Evolutionary conservation across 2,888 invertebrate genomes (phyloP).

Genomic region (Cinara cedri): DNA sequence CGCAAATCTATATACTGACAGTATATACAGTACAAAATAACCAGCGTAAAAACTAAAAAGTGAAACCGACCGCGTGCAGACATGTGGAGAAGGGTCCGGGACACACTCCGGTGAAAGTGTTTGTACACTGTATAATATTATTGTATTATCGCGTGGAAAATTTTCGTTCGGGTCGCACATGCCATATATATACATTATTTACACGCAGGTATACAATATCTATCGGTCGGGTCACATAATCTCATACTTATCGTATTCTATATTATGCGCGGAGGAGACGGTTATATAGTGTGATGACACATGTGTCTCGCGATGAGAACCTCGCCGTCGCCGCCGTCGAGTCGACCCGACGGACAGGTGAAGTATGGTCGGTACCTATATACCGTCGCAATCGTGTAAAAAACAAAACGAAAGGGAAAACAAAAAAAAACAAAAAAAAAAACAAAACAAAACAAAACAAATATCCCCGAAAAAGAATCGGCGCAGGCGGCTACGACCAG

Average conservation of each 20-base stretch:
- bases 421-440: conserved; percentile 2
- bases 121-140: background rate
- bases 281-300: too few relatives aligned
- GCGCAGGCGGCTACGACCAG: conserved; percentile 8
- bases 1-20: too few relatives aligned
- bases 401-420: conserved; percentile 26
- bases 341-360: conserved; percentile 26
- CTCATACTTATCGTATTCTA: background rate
- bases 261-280: background rate
- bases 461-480: conserved; percentile 12
- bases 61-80: background rate
- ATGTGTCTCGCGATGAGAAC: conserved; percentile 37
- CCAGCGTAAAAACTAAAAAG: too few relatives aligned
- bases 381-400: background rate
- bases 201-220: too few relatives aligned
- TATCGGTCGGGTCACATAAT: background rate
- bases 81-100: background rate
- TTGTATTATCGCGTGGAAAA: background rate
- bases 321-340: background rate
- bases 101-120: conserved; percentile 1
- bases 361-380: too few relatives aligned
- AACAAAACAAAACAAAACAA: conserved; percentile 14
- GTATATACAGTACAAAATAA: too few relatives aligned
- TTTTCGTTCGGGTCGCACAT: conserved; percentile 11
- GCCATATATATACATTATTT: background rate